Base-by-base conservation (phyloP, 2,113 vertebrate genomes). In the Varanus salvator region DNA sequence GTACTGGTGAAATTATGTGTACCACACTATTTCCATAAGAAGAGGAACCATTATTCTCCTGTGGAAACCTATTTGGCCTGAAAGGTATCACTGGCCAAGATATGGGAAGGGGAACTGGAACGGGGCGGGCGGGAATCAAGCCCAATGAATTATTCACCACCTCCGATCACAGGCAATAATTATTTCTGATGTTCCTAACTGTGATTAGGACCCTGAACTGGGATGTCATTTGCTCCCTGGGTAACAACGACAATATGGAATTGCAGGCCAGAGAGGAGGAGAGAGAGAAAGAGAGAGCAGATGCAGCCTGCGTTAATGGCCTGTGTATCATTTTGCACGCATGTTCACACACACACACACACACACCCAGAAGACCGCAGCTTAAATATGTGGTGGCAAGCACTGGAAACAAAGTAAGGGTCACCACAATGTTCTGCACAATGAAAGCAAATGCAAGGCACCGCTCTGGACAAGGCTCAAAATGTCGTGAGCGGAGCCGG, bases 11-110 rank as follows among this genome's bases (percentile, higher is more conserved):
- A 97, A 97, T 97, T 97, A 97, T 97, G 97, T 97, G 97, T 97
- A 97, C 96, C 93, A 94, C 81, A 3, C 96, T 95, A 97, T 97
- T 97, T 97, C 97, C 97, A 97, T 97, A 97, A 97, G 97, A 97
- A 97, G 97, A 97, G 96, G 96, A 94, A 91, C 95, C 96, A 97
- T 97, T 97, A 97, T 97, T 97, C 97, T 97, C 96, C 96, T 97
- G 97, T 96, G 97, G 95, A 97, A 97, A 97, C 95, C 97, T 96
- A 97, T 97, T 97, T 97, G 97, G 97, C 95, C 97, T 97, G 96
- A 96, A 96, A 97, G 97, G 97, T 97, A 97, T 97, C 97, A 97
- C 96, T 93, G 97, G 97, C 96, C 97, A 96, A 94, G 94, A 97
- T 90, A 64, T 19, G 82, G 27, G 64, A 38, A 14, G 6, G 25